Evolutionary conservation across 1,140 invertebrate genomes (phyloP).

Genomic region (Musca vetustissima): DNA sequence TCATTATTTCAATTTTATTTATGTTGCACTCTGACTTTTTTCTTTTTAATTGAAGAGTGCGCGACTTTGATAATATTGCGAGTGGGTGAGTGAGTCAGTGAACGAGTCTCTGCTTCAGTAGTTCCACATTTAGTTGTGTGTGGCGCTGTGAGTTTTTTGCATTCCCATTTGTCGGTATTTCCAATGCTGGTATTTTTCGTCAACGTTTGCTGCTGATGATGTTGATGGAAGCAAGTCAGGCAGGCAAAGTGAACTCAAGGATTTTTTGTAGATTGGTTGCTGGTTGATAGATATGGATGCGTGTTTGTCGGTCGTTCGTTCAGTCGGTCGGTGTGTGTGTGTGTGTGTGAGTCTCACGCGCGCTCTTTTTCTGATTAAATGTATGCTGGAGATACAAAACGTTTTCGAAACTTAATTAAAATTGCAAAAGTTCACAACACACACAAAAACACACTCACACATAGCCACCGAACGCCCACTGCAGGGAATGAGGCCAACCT

Average conservation of each 20-base stretch:
- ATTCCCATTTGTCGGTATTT: too few species aligned
- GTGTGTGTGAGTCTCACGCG: neutral
- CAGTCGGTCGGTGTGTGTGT: neutral
- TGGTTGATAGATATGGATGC: neutral
- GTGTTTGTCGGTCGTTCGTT: too few species aligned
- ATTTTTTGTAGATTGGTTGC: neutral
- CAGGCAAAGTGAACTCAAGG: neutral
- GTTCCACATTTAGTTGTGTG: neutral
- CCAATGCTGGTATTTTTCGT: neutral
- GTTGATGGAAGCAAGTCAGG: neutral
- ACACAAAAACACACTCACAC: slow-evolving; percentile 3
- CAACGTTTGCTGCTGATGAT: neutral
- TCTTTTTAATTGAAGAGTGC: slow-evolving; percentile 22
- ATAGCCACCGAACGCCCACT: too few species aligned
- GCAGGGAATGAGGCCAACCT: too few species aligned
- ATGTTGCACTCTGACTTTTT: slow-evolving; percentile 12
- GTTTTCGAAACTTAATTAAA: slow-evolving; percentile 49
- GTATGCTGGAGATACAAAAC: slow-evolving; percentile 19
- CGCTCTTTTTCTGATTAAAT: slow-evolving; percentile 12
- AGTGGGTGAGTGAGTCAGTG: neutral
- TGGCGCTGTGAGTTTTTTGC: too few species aligned
- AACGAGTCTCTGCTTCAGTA: slow-evolving; percentile 11
- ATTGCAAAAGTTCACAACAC: slow-evolving; percentile 54
- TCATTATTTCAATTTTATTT: slow-evolving; percentile 22
- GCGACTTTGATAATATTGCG: slow-evolving; percentile 16